Percentiles rank a stretch among this genome's conserved stretches.
Conservation (phyloP, 2,797 vertebrate genomes). For the Enteromius afrohamiltoni region DNA sequence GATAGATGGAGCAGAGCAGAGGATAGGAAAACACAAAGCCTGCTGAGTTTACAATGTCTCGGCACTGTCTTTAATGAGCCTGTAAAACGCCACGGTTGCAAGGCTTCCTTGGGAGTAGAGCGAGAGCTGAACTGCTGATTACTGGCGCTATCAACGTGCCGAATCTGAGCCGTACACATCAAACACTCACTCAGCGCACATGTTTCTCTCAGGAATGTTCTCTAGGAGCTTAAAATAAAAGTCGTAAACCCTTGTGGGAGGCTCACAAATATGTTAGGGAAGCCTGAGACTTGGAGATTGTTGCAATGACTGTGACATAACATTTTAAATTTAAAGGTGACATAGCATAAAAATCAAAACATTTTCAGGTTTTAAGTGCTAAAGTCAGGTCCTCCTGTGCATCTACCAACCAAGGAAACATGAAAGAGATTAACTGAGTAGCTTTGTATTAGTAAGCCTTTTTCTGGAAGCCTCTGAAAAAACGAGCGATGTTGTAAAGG, state of each 20-base stretch:
- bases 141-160: conserved; percentile 33
- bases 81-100: conserved; percentile 48
- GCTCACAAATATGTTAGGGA: conserved; percentile 40
- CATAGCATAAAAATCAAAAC: too few relatives aligned
- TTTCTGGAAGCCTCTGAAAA: too few relatives aligned
- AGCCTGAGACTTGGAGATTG: conserved; percentile 34
- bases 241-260: conserved; percentile 22
- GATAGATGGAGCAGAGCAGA: conserved; percentile 50
- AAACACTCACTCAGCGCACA: conserved; percentile 46
- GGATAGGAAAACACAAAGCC: conserved; percentile 50
- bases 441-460: too few relatives aligned
- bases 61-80: conserved; percentile 57
- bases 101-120: conserved; percentile 32
- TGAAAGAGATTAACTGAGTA: too few relatives aligned
- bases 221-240: conserved; percentile 47
- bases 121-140: conserved; percentile 23
- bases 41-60: conserved; percentile 46
- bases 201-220: conserved; percentile 44
- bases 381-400: too few relatives aligned
- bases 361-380: too few relatives aligned
- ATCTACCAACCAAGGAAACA: too few relatives aligned
- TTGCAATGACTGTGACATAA: conserved; percentile 1
- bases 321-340: neutral
- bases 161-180: conserved; percentile 50
- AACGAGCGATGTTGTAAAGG: too few relatives aligned